Evolutionary conservation across 30 jellyfish, hydroid and myxozoan genomes (phyloP).

Genomic region (Pelagia noctiluca): DNA sequence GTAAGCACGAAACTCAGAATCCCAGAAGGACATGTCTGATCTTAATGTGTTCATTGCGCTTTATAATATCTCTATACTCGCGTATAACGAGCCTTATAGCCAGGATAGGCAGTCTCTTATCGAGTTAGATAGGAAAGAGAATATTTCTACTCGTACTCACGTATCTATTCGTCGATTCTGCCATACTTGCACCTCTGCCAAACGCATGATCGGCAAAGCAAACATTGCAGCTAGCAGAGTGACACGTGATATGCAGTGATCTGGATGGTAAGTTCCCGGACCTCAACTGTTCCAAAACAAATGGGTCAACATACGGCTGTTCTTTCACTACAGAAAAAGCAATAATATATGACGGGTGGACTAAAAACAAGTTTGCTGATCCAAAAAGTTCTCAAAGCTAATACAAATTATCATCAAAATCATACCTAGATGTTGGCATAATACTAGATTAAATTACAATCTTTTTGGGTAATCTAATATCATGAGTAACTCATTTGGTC

Average conservation of each 20-base stretch:
- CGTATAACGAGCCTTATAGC: no score
- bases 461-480: no score
- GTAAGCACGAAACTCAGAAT: no score
- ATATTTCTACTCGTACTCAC: no score
- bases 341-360: background rate
- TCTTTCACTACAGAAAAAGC: constrained; percentile 55
- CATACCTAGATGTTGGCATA: no score
- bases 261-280: constrained; percentile 77
- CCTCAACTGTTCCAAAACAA: constrained; percentile 78
- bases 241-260: constrained; percentile 59
- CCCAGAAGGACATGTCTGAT: no score
- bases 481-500: no score
- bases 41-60: no score
- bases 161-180: background rate
- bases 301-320: constrained; percentile 65
- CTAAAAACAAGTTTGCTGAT: background rate
- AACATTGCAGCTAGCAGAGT: constrained; percentile 10
- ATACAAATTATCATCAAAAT: no score
- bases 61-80: no score
- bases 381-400: background rate
- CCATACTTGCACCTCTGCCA: constrained; percentile 4
- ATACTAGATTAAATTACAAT: no score
- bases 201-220: constrained; percentile 54
- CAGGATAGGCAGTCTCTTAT: no score
- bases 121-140: constrained; percentile 10